Base-by-base conservation (phyloP, 2,113 vertebrate species). In the Pagrus major region DNA sequence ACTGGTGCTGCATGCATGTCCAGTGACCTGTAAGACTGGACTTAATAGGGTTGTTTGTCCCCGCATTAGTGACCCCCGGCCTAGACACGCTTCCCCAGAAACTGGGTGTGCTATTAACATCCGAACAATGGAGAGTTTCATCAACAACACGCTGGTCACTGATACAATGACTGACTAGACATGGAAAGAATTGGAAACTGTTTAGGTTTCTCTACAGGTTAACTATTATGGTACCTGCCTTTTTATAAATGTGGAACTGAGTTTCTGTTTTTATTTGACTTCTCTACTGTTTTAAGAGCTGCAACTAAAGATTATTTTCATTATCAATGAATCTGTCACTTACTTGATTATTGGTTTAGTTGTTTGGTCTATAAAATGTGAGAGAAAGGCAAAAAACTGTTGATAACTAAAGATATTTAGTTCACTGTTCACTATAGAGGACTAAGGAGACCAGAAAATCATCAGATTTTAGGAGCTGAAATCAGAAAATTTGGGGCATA, bases 21-120 rank as follows among this genome's bases (percentile, higher is more conserved):
- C 85, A 88, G 64, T 94, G 92, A 93, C 89, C 92, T 89, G 90
- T 89, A 89, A 90, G 91, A 90, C 63, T 75, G 69, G 73, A 66
- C 76, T 88, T 65, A 84, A 83, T 91, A 84, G 86, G 64, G 56
- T 65, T 74, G 86, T 78, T 89, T 91, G 88, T 90, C 54, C 41
- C 75, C 3, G 77, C 85, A 80, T 87, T 88, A 81, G 82, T 83
- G 81, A 91, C 82, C 86, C 82, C 23, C 31, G 76, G 79, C 80
- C 85, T 23, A 90, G 88, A 92, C 92, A 89, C 76, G 79, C 90
- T 92, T 88, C 86, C 84, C 79, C 84, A 83, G 88, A 86, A 86
- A 86, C 80, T 44, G 66, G 78, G 81, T 85, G 88, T 85, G 81
- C 69, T 85, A 76, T 89, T 91, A 85, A 80, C 78, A 65, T 89